Percentiles rank a stretch among this genome's conserved stretches.
phyloP scores from a whole-genome alignment of 2,113 vertebrate species.

The Pionites leucogaster region DNA sequence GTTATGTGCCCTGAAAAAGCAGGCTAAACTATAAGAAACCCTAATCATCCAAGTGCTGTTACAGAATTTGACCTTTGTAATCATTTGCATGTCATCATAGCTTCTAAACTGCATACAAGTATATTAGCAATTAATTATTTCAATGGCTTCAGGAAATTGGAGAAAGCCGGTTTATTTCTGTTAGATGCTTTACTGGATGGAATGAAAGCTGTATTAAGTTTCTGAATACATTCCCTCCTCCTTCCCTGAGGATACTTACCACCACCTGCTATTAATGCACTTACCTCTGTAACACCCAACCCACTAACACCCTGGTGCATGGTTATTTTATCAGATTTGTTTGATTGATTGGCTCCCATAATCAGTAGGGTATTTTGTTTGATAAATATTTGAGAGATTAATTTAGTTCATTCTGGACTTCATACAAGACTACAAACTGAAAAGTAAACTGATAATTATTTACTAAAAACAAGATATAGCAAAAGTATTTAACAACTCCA shows the following conservation, averaged over 20 bases:
- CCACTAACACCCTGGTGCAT: background rate
- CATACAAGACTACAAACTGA: background rate
- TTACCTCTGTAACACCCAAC: background rate
- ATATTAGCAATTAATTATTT: background rate
- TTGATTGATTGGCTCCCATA: background rate
- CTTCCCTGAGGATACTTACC: background rate
- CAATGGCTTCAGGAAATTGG: background rate
- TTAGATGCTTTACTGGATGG: background rate
- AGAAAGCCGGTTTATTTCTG: background rate
- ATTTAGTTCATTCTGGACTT: background rate
- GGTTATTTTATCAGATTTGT: background rate
- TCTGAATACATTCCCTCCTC: background rate
- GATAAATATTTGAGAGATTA: background rate
- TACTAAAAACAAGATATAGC: too few species aligned
- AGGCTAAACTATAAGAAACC: background rate
- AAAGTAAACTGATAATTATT: background rate
- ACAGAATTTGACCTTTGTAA: background rate
- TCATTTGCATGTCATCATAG: background rate
- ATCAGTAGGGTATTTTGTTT: background rate
- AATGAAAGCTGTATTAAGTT: background rate
- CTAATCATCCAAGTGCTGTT: background rate
- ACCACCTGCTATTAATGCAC: background rate
- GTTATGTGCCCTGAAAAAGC: background rate
- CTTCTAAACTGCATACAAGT: background rate
- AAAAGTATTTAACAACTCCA: background rate